Base-by-base conservation (phyloP, 2,113 vertebrate species). In the Sciurus niger region DNA sequence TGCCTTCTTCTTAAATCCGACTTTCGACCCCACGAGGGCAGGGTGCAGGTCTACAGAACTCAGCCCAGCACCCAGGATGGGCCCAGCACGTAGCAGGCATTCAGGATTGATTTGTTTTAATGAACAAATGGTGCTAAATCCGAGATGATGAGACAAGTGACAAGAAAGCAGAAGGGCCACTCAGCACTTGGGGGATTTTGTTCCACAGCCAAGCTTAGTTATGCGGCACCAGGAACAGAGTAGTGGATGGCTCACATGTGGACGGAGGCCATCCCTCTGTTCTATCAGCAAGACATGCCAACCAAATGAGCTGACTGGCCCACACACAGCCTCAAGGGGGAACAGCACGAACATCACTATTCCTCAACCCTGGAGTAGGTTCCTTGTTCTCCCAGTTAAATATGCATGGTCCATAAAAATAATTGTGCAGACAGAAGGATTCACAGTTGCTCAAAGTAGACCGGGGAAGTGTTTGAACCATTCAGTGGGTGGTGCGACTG, bases 371-470 rank as follows among this genome's bases (percentile, higher is more conserved):
- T 28, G 51, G 85, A 93, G 93, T 89, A 93, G 94, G 65, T 76
- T 83, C 58, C 86, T 93, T 87, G 80, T 55, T 91, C 88, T 91
- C 93, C 82, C 58, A 40, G 37, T 94, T 94, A 94, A 95, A 78
- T 92, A 92, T 96, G 90, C 85, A 96, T 34, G 82, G 77, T 18
- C 93, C 73, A 89, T 89, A 98, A 97, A 96, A 97, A 97, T 97
- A 97, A 97, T 89, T 79, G 89, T 91, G 76, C 85, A 97, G 94
- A 95, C 96, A 97, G 97, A 97, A 97, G 96, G 97, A 85, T 94
- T 96, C 91, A 76, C 94, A 95, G 89, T 97, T 96, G 93, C 91
- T 97, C 91, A 96, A 90, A 90, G 96, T 90, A 97, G 85, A 88
- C 85, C 63, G 93, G 91, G 94, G 65, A 96, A 97, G 94, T 53